Evolutionary conservation across 2,113 vertebrate genomes (phyloP).

Genomic region (Dinomys branickii): DNA sequence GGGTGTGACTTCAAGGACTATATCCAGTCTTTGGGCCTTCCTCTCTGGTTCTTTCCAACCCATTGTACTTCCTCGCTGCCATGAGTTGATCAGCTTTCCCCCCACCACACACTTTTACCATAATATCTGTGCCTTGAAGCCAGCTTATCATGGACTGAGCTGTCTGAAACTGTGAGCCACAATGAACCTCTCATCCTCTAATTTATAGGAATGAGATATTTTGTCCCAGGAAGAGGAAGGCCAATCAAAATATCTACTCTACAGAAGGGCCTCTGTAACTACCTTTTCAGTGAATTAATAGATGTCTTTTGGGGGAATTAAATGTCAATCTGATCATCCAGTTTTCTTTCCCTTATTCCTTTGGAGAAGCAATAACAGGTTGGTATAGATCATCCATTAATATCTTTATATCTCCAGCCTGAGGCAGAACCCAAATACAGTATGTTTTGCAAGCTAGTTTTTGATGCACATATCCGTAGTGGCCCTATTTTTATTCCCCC

Average conservation of each 20-base stretch:
- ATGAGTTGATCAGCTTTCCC: not conserved
- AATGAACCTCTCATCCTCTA: not conserved
- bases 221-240: not conserved
- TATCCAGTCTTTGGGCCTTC: not conserved
- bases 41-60: not conserved
- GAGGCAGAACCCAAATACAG: not conserved
- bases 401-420: not conserved
- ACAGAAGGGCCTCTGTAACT: constrained; percentile 1
- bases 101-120: not conserved
- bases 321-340: not conserved
- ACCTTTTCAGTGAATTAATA: not conserved
- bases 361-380: not conserved
- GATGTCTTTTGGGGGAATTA: not conserved
- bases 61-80: not conserved
- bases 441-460: not conserved
- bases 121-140: not conserved
- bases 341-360: not conserved
- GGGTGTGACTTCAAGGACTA: not conserved
- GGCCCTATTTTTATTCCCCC: not conserved
- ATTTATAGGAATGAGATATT: not conserved
- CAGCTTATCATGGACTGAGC: not conserved
- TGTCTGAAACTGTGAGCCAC: not conserved
- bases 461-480: not conserved
- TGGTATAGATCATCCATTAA: not conserved
- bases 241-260: not conserved